These are phyloP conservation scores for Scaptomyza caliginosa DNA, from an alignment of 2,888 invertebrate species.

Conservation along the genomic window DNA sequence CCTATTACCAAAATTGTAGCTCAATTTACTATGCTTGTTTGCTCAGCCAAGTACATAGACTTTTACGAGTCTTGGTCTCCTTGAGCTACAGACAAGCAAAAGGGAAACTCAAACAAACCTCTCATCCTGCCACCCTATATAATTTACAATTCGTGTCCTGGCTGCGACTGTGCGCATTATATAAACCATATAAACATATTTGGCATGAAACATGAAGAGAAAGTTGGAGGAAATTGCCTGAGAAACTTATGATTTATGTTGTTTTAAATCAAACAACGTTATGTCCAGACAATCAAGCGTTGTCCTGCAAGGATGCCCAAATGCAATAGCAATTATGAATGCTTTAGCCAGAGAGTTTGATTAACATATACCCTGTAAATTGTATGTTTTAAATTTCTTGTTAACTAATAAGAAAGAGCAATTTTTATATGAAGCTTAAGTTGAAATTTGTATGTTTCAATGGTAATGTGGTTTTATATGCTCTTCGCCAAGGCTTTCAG, in stretches of 20 bases:
- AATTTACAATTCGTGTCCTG: slow-evolving; percentile 61
- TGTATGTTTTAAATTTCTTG: no score
- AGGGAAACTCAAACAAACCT: slow-evolving; percentile 54
- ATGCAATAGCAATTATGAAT: not conserved
- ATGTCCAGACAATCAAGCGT: slow-evolving; percentile 51
- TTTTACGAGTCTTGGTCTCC: not conserved
- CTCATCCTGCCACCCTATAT: slow-evolving; percentile 12
- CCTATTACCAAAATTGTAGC: slow-evolving; percentile 66
- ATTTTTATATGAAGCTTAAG: not conserved
- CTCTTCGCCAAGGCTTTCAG: no score
- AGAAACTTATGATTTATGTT: slow-evolving; percentile 78
- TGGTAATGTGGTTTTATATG: no score
- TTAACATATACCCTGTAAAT: not conserved
- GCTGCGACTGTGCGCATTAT: slow-evolving; percentile 75
- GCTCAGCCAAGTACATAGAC: slow-evolving; percentile 41
- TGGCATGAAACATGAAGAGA: not conserved
- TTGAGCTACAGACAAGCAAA: slow-evolving; percentile 13
- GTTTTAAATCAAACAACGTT: slow-evolving; percentile 49
- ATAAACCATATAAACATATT: not conserved
- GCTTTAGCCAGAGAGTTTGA: not conserved
- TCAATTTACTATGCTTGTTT: slow-evolving; percentile 73
- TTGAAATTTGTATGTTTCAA: not conserved
- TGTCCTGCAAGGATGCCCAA: slow-evolving; percentile 29
- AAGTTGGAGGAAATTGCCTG: slow-evolving; percentile 12
- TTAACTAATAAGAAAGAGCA: no score